Conservation (phyloP, 2,888 invertebrate genomes). For the Epistrophella euchroma region DNA sequence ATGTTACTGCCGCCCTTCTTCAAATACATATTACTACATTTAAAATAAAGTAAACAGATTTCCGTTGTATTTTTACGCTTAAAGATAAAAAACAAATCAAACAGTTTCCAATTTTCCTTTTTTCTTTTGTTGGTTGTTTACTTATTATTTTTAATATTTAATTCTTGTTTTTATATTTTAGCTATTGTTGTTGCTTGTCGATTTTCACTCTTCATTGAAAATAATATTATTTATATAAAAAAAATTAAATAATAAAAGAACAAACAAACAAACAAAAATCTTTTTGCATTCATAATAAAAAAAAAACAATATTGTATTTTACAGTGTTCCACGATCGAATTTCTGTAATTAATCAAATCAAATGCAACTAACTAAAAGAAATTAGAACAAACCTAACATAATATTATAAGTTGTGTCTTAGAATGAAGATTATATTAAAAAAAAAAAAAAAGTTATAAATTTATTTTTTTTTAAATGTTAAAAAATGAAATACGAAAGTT, state of each 20-base stretch:
- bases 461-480: conserved; percentile 75
- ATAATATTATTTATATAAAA: conserved; percentile 29
- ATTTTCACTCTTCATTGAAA: conserved; percentile 58
- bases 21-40: conserved; percentile 16
- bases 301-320: conserved; percentile 48
- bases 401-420: conserved; percentile 74
- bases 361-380: conserved; percentile 66
- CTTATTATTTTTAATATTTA: neutral
- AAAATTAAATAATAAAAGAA: too few relatives aligned
- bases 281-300: conserved; percentile 47
- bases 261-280: conserved; percentile 34
- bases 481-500: conserved; percentile 72
- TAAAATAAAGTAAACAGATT: neutral
- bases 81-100: conserved; percentile 9
- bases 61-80: conserved; percentile 19
- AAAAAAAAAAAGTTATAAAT: conserved; percentile 70
- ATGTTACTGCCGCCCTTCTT: conserved; percentile 53
- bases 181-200: conserved; percentile 75
- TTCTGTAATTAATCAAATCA: conserved; percentile 66
- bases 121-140: conserved; percentile 17
- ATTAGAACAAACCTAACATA: conserved; percentile 59
- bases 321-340: conserved; percentile 71
- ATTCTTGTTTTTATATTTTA: conserved; percentile 53
- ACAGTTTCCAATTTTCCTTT: conserved; percentile 8
- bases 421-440: conserved; percentile 60